Conservation (phyloP, 2,113 vertebrate genomes). For the Charina bottae region DNA sequence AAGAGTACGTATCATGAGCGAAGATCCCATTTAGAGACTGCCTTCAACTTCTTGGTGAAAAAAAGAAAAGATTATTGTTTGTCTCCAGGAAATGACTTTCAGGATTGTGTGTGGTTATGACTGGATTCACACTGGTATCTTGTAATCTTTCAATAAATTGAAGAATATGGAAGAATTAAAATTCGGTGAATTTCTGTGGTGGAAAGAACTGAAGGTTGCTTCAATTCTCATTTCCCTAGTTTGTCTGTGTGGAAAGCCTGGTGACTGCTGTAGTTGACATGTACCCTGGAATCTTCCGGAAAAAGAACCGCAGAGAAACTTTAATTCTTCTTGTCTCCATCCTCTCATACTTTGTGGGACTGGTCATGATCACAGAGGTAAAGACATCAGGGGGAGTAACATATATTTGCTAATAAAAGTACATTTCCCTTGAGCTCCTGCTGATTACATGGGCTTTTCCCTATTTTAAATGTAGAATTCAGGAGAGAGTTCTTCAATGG, state of each 20-base stretch:
- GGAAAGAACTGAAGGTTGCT: background rate
- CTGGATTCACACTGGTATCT: background rate
- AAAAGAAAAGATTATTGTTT: background rate
- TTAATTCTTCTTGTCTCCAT: slow-evolving; percentile 82
- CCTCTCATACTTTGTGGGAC: slow-evolving; percentile 85
- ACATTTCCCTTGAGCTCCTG: background rate
- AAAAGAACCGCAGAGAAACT: slow-evolving; percentile 86
- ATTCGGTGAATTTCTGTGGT: background rate
- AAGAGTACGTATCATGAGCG: background rate
- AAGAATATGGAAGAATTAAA: background rate
- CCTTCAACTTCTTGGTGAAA: background rate
- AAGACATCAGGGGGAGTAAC: background rate
- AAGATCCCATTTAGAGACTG: background rate
- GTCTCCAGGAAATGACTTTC: background rate
- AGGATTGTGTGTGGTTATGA: background rate
- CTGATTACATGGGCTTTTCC: background rate
- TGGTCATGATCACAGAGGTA: slow-evolving; percentile 95
- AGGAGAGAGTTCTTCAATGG: background rate
- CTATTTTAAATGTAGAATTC: background rate
- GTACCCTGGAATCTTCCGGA: slow-evolving; percentile 86
- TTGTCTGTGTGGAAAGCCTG: slow-evolving; percentile 91
- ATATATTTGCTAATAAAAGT: background rate
- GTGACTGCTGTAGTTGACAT: slow-evolving; percentile 91
- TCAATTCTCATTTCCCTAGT: slow-evolving; percentile 73
- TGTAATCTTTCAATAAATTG: background rate